phyloP scores from a whole-genome alignment of 2,888 invertebrate species.

The Drosophila neotestacea region DNA sequence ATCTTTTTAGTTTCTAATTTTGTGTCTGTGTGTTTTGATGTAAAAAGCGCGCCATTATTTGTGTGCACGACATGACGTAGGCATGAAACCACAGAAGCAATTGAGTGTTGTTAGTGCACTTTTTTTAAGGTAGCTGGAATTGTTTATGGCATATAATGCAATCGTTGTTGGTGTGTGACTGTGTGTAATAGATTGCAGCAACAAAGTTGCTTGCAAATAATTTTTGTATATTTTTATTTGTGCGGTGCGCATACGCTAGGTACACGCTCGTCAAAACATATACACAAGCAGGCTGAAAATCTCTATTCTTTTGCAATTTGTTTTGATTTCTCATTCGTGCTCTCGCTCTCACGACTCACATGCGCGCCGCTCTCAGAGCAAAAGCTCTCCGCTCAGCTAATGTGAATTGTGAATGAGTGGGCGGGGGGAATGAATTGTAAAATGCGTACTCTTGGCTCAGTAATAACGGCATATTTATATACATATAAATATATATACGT shows the following conservation, averaged over 20 bases:
- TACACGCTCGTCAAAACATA: constrained; percentile 84
- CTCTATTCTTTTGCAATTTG: constrained; percentile 80
- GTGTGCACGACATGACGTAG: constrained; percentile 74
- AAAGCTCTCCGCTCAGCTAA: constrained; percentile 37
- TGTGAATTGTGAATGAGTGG: constrained; percentile 3
- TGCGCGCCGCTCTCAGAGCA: constrained; percentile 52
- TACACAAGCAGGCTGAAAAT: constrained; percentile 73
- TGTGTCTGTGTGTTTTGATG: constrained; percentile 55
- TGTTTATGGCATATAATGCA: constrained; percentile 68
- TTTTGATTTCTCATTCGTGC: constrained; percentile 60
- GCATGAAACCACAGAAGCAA: constrained; percentile 59
- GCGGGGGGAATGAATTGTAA: neutral
- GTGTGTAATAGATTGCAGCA: constrained; percentile 55
- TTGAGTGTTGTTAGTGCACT: constrained; percentile 42
- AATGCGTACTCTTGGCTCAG: constrained; percentile 25
- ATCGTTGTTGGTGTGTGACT: constrained; percentile 35
- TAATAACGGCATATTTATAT: constrained; percentile 30
- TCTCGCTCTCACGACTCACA: constrained; percentile 39
- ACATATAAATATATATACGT: constrained; percentile 11
- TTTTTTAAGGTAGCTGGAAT: constrained; percentile 50
- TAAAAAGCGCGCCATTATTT: constrained; percentile 83
- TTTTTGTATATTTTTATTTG: constrained; percentile 72
- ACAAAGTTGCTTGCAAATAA: constrained; percentile 65
- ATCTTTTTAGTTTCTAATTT: constrained; percentile 41
- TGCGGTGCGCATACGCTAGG: constrained; percentile 76